Evolutionary conservation across 1,140 invertebrate genomes (phyloP), one percentile per base, ranked within the genome.

Genomic region (Geopemphigus sp.): DNA sequence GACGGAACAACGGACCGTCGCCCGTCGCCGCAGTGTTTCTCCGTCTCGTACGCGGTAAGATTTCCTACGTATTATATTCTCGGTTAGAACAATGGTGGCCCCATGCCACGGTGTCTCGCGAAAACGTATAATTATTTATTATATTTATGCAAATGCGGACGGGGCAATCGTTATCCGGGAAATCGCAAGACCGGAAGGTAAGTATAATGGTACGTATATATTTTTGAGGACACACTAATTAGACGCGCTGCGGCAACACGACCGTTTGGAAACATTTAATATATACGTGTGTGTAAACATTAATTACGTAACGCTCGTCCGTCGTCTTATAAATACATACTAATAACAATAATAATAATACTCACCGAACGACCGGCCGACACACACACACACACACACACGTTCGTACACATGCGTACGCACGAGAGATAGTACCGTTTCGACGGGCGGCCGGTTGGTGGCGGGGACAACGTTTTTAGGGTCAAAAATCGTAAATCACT

Each of bases 101-200:
- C 22, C 39, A 45, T 47, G 22, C 22, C 53, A 54, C 72, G 22
- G 72, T 74, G 54, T 74, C 72, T 74, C 39, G 57, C 32, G 32
- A 76, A 76, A 76, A 76, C 73, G 73, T 76, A 61, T 76, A 76
- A 76, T 76, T 76, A 76, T 76, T 76, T 76, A 61, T 76, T 76
- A 57, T 76, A 76, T 61, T 76, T 76, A 76, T 76, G 73, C 73
- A 76, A 76, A 76, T 76, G 66, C 24, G 66, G 47, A 26, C 66
- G 47, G 47, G 47, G 24, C 50, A 76, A 76, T 76, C 73, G 57
- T 76, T 76, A 76, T 76, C 73, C 73, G 73, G 73, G 73, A 61
- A 76, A 76, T 76, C 73, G 56, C 73, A 76, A 76, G 73, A 76
- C 73, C 73, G 73, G 73, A 76, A 76, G 73, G 56, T 47, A 47